phyloP scores from a whole-genome alignment of 2,113 vertebrate genomes.

The Ailuropoda melanoleuca region DNA sequence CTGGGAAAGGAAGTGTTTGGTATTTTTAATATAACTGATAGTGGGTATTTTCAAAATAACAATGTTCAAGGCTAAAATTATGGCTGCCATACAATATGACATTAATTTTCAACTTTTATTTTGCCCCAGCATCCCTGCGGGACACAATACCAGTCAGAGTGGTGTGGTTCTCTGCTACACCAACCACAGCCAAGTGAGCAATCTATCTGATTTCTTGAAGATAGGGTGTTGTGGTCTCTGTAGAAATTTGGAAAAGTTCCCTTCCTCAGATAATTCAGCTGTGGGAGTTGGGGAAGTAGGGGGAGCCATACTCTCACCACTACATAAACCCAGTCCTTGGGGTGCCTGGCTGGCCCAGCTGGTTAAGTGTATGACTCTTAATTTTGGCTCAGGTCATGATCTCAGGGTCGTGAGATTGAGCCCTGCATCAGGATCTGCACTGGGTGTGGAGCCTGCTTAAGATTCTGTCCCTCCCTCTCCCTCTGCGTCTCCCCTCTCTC shows the following conservation, averaged over 20 bases:
- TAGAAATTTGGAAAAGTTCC: neutral
- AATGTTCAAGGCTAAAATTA: neutral
- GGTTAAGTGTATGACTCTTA: neutral
- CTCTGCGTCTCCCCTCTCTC: neutral
- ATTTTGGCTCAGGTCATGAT: neutral
- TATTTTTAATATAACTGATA: neutral
- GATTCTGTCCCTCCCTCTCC: neutral
- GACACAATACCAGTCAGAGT: neutral
- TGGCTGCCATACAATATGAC: neutral
- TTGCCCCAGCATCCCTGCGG: neutral
- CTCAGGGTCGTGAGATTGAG: neutral
- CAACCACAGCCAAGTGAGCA: neutral
- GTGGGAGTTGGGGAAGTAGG: too few species aligned
- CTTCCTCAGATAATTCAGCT: neutral
- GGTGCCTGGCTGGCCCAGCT: neutral
- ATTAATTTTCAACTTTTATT: neutral
- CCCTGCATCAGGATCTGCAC: neutral
- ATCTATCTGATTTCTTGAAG: neutral
- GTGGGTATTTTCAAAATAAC: neutral
- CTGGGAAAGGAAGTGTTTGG: neutral
- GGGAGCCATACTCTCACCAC: neutral
- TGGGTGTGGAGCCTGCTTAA: neutral
- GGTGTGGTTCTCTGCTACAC: neutral
- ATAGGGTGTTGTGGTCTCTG: neutral
- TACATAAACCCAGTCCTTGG: neutral